Base-by-base conservation (phyloP, 1,140 invertebrate genomes). In the Meloidogyne chitwoodi region DNA sequence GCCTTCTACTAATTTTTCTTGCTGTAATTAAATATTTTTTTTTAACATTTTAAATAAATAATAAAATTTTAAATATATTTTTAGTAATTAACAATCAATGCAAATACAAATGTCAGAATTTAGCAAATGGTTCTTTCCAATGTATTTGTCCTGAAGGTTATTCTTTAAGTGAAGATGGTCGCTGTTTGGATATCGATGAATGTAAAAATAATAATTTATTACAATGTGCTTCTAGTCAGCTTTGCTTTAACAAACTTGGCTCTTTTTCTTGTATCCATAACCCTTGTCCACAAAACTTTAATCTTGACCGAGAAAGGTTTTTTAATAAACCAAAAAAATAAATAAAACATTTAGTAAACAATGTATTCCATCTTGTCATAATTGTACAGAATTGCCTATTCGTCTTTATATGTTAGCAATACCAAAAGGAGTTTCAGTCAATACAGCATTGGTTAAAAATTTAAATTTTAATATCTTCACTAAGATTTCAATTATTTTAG, bases 191-290 rank as follows among this genome's bases (percentile, higher is more conserved):
- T 62, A 74, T 85, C 31, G 79, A 85, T 62, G 84, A 85, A 70
- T 85, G 84, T 63, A 65, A 77, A 31, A 34, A 26, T 22, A 34
- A 26, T 22, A 44, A 75, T 44, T 63, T 38, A 22, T 69, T 27
- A n/a, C 48, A 6, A 10, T 85, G 84, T 71, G 68, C 63, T n/a
- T 76, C 74, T 14, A 74, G 65, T 26, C 56, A 79, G 22, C 26
- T 83, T 6, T 85, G 84, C 41, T 83, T 85, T 74, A 85, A 85
- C 65, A 62, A 78, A 63, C 78, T 86, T 12, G 84, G 84, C 27
- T 31, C 56, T 12, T 86, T 78, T 56, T 68, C 71, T 3, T 85
- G 84, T 71, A 70, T 85, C 64, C 63, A 61, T 1, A 64, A 80
- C 31, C 77, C 84, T 1, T 85, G 84, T 75, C 84, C 84, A 22